These are phyloP conservation scores for Scaptomyza parva DNA, from an alignment of 2,888 invertebrate genomes.

Conservation along the genomic window DNA sequence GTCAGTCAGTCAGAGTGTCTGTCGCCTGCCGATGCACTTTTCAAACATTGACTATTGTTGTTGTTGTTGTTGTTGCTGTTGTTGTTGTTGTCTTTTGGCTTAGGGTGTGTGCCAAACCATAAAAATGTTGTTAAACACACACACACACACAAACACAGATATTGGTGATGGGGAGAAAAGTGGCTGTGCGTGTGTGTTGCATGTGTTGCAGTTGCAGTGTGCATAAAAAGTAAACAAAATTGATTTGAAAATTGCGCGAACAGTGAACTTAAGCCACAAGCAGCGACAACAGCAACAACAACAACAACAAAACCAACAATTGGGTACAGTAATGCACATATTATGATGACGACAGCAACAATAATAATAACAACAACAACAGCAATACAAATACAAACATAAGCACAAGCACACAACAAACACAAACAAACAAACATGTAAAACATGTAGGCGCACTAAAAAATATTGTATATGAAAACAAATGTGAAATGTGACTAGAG, in stretches of 20 bases:
- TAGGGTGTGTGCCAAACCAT: constrained; percentile 83
- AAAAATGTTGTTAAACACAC: constrained; percentile 83
- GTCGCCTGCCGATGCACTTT: constrained; percentile 56
- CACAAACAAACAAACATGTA: constrained; percentile 27
- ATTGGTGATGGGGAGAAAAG: constrained; percentile 47
- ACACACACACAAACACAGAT: constrained; percentile 2
- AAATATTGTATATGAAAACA: constrained; percentile 77
- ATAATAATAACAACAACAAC: constrained; percentile 33
- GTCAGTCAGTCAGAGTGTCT: constrained; percentile 16
- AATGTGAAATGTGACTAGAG: constrained; percentile 70
- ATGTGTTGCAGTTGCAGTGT: constrained; percentile 52
- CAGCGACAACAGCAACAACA: constrained; percentile 20
- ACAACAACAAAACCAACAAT: constrained; percentile 48
- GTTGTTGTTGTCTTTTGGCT: constrained; percentile 49
- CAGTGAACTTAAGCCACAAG: constrained; percentile 52
- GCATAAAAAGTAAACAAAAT: constrained; percentile 80
- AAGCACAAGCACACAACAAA: constrained; percentile 29
- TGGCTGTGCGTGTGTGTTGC: constrained; percentile 71
- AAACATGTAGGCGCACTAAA: constrained; percentile 58
- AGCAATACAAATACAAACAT: constrained; percentile 28
- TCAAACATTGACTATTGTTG: constrained; percentile 52
- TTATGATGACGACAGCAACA: constrained; percentile 65
- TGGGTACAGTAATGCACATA: constrained; percentile 55
- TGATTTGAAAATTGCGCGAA: constrained; percentile 82
- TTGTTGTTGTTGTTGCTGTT: constrained; percentile 45